phyloP scores from a whole-genome alignment of 2,113 vertebrate genomes.

The Microtus ochrogaster region DNA sequence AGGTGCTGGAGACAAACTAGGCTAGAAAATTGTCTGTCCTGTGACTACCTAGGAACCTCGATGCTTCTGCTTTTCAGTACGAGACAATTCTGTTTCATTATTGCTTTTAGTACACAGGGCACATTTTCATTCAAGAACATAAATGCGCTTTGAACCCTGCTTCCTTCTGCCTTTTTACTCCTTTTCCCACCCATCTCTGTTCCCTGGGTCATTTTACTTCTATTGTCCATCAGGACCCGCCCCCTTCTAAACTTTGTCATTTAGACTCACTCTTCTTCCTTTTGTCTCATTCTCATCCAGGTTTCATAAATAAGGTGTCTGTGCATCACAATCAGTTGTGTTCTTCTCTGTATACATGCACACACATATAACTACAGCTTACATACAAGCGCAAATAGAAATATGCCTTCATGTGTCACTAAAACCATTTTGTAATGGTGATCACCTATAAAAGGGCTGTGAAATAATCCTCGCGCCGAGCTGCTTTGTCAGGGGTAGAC shows the following conservation, averaged over 20 bases:
- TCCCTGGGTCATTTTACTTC: background rate
- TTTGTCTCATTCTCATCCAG: background rate
- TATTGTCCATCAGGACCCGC: background rate
- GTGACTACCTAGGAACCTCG: background rate
- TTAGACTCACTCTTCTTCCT: background rate
- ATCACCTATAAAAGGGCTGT: background rate
- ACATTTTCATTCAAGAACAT: background rate
- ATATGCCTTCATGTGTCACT: background rate
- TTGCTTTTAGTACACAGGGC: background rate
- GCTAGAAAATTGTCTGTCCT: slow-evolving; percentile 29
- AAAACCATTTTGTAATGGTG: slow-evolving; percentile 25
- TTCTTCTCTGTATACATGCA: background rate
- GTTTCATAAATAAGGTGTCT: slow-evolving; percentile 23
- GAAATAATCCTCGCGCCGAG: slow-evolving; percentile 26
- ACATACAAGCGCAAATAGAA: background rate
- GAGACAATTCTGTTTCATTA: background rate
- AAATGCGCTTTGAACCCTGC: background rate
- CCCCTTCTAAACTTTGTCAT: background rate
- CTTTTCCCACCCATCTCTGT: background rate
- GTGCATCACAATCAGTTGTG: background rate
- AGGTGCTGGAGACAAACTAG: background rate
- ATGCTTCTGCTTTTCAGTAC: background rate
- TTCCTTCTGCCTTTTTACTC: background rate
- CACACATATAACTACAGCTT: background rate
- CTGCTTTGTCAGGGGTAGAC: slow-evolving; percentile 59